Evolutionary conservation across 2,888 invertebrate genomes (phyloP).

Genomic region (Nymphalis urticae): DNA sequence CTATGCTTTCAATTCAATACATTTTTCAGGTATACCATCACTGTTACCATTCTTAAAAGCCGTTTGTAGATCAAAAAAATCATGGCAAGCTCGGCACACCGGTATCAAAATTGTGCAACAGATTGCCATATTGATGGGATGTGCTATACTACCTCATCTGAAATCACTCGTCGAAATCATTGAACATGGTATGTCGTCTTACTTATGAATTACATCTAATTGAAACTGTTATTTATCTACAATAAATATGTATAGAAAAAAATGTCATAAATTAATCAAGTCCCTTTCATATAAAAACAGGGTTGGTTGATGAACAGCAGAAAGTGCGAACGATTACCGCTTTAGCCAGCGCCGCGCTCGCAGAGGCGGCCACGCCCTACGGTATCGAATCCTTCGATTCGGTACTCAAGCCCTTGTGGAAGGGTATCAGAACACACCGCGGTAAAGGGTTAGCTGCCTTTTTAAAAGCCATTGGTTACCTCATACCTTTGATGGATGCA

Average conservation of each 20-base stretch:
- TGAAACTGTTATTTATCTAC: background rate
- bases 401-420: slow-evolving; percentile 99
- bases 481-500: slow-evolving; percentile 99
- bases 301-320: slow-evolving; percentile 98
- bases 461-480: slow-evolving; percentile 98
- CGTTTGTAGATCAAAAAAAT: slow-evolving; percentile 99
- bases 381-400: slow-evolving; percentile 99
- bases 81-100: slow-evolving; percentile 99
- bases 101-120: slow-evolving; percentile 99
- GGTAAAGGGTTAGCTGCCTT: slow-evolving; percentile 99
- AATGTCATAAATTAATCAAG: background rate
- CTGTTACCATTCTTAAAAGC: slow-evolving; percentile 98
- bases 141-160: slow-evolving; percentile 98
- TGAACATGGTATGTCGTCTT: slow-evolving; percentile 89
- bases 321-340: slow-evolving; percentile 99
- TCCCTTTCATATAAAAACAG: slow-evolving; percentile 57
- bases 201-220: background rate
- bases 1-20: background rate
- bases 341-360: slow-evolving; percentile 97
- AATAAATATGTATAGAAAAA: too few species aligned
- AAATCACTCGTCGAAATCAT: slow-evolving; percentile 99
- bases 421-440: slow-evolving; percentile 96
- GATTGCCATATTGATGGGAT: slow-evolving; percentile 99
- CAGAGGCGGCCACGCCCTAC: slow-evolving; percentile 99
- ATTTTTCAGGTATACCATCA: slow-evolving; percentile 90